Percentiles rank a stretch among this genome's conserved stretches.
Conservation (phyloP, 1,140 invertebrate genomes). For the Euura lappo region DNA sequence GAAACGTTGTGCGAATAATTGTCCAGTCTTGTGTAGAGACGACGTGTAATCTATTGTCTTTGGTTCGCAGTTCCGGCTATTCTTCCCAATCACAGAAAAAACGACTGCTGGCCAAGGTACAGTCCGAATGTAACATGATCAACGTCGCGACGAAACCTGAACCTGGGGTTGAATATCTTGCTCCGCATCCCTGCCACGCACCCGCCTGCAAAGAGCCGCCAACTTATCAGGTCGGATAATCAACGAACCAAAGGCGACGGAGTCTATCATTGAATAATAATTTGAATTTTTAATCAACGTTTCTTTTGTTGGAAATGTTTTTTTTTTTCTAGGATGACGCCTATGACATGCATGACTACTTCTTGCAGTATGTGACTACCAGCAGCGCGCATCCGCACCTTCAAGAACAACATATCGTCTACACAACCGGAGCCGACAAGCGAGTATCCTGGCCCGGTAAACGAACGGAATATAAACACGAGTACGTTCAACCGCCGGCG, state of each 20-base stretch:
- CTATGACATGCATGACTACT: constrained; percentile 60
- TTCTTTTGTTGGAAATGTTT: constrained; percentile 27
- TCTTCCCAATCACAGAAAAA: constrained; percentile 85
- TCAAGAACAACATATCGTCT: constrained; percentile 66
- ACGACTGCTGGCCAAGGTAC: constrained; percentile 83
- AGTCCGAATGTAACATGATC: constrained; percentile 76
- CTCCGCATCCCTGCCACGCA: constrained; percentile 58
- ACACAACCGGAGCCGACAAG: constrained; percentile 64
- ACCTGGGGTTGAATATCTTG: constrained; percentile 57
- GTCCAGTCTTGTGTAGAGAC: no score
- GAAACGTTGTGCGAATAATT: no score
- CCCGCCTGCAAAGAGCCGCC: constrained; percentile 62
- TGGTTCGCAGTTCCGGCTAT: constrained; percentile 55
- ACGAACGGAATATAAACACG: constrained; percentile 61
- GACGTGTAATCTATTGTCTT: neutral
- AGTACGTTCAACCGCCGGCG: constrained; percentile 69
- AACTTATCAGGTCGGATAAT: constrained; percentile 53
- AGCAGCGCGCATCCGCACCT: constrained; percentile 56
- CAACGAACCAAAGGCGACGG: neutral
- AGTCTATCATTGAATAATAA: neutral
- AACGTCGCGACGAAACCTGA: constrained; percentile 60
- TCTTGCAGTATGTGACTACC: constrained; percentile 63
- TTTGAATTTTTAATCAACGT: constrained; percentile 8
- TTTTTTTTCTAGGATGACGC: constrained; percentile 54
- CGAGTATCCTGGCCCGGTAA: constrained; percentile 66